Percentiles rank a stretch among this genome's conserved stretches.
Evolutionary conservation across 2,888 invertebrate species (phyloP).

Genomic region (Ligdia adustata): DNA sequence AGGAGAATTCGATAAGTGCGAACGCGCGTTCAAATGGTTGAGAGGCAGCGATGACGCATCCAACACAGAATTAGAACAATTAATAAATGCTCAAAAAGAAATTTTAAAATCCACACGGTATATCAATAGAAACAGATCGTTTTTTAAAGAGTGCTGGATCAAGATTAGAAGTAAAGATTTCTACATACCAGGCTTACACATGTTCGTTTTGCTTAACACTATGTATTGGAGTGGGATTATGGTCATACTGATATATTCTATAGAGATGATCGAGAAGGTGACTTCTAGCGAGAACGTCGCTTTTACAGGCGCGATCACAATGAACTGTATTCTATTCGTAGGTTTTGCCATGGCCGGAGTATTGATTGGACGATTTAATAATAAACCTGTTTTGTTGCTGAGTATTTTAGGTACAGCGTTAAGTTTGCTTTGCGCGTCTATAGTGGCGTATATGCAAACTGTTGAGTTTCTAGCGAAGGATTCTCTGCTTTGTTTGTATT

Average conservation of each 20-base stretch:
- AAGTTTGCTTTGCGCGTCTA: slow-evolving; percentile 13
- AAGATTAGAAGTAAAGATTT: slow-evolving; percentile 22
- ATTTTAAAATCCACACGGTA: background rate
- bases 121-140: background rate
- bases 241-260: slow-evolving; percentile 29
- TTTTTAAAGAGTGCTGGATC: background rate
- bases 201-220: slow-evolving; percentile 19
- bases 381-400: slow-evolving; percentile 25
- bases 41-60: slow-evolving; percentile 27
- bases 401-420: slow-evolving; percentile 13
- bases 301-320: slow-evolving; percentile 20
- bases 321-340: slow-evolving; percentile 19
- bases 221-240: slow-evolving; percentile 31
- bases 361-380: slow-evolving; percentile 22
- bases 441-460: slow-evolving; percentile 24
- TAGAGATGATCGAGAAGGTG: slow-evolving; percentile 20
- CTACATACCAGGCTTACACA: slow-evolving; percentile 26
- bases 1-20: slow-evolving; percentile 30
- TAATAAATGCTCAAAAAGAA: slow-evolving; percentile 19
- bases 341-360: slow-evolving; percentile 13
- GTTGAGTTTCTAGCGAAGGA: slow-evolving; percentile 15
- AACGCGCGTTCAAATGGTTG: slow-evolving; percentile 23
- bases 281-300: slow-evolving; percentile 18
- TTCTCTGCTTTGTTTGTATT: slow-evolving; percentile 26
- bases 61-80: slow-evolving; percentile 24